Base-by-base conservation (phyloP, 2,113 vertebrate genomes). In the Cacatua alba region DNA sequence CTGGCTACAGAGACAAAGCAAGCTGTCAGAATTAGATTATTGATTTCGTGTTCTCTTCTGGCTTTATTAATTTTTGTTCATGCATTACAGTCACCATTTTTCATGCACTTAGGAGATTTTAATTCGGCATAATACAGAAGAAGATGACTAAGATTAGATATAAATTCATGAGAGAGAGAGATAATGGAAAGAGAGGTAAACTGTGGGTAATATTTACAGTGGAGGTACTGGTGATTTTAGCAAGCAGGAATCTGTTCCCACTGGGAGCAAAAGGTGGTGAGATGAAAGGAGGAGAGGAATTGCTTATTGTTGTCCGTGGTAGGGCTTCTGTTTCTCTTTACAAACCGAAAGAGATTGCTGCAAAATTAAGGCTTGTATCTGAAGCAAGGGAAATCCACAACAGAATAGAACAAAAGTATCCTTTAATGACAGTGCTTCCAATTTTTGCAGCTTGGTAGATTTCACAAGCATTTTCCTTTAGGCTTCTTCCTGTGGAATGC, bases 1-100 rank as follows among this genome's bases (percentile, higher is more conserved):
- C 79, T 48, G 92, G 86, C 89, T 93, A 86, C 51, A 60, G 89
- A 96, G 95, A 97, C 95, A 97, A 95, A 95, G 97, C 28, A 88
- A 91, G 74, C 86, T 90, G 96, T 97, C 94, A 97, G 75, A 76
- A 86, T 82, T 69, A 95, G 90, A 91, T 95, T 97, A 95, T 95
- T 96, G 94, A 96, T 96, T 96, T 86, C 82, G 20, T 95, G 92
- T 94, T 93, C 95, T 88, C 26, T 90, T 82, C 94, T 94, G 78
- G 86, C 90, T 96, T 96, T 96, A 96, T 96, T 97, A 96, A 96
- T 95, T 95, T 90, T 80, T 7, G 6, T 52, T 89, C 90, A 63
- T 64, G 92, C 77, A 92, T 89, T 92, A 77, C 69, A 92, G 85
- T 53, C 67, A 92, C 91, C 68, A 91, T 96, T 96, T 96, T 94